Base-by-base conservation (phyloP, 1,140 invertebrate species). In the Artemia franciscana region DNA sequence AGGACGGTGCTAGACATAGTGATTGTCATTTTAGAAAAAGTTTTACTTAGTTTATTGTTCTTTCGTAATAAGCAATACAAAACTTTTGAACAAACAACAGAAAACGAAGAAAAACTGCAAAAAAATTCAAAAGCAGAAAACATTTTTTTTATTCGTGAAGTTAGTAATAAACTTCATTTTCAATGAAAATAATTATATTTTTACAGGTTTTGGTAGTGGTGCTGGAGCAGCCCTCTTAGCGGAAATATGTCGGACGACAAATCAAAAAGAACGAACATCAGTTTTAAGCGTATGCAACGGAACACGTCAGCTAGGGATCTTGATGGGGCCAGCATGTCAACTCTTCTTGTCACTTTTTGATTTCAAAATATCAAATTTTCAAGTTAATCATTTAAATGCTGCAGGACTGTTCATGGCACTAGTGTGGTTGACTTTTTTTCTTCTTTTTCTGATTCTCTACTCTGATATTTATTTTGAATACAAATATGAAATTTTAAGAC, bases 211-310 rank as follows among this genome's bases (percentile, higher is more conserved):
- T 28, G 62, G 64, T 23, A 63, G 64, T 61, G 63, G 63, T 24
- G 63, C 63, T 28, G 63, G 63, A 25, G 63, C 63, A 18, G 60
- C 63, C 24, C 26, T 64, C 5, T 26, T 64, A 57, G 63, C 63
- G 25, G 63, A 64, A 27, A 30, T 64, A 12, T 64, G 63, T 39
- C 63, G 63, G 3, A 64, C 63, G 9, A 64, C 63, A 26, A 62
- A 58, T 7, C 24, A 27, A 24, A 60, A 57, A 23, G 63, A 64
- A 62, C 25, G 63, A 24, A 64, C 63, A n/a, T 30, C 63, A 7
- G 25, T 64, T 64, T 58, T 64, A 18, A 30, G 58, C 28, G 5
- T 64, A 4, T 64, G 63, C 24, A 64, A 60, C 24, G 63, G 63
- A 18, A 28, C 58, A 4, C 28, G 63, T 24, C 63, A 64, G 26